Evolutionary conservation across 2,113 vertebrate genomes (phyloP).

Genomic region (Scopus umbretta): DNA sequence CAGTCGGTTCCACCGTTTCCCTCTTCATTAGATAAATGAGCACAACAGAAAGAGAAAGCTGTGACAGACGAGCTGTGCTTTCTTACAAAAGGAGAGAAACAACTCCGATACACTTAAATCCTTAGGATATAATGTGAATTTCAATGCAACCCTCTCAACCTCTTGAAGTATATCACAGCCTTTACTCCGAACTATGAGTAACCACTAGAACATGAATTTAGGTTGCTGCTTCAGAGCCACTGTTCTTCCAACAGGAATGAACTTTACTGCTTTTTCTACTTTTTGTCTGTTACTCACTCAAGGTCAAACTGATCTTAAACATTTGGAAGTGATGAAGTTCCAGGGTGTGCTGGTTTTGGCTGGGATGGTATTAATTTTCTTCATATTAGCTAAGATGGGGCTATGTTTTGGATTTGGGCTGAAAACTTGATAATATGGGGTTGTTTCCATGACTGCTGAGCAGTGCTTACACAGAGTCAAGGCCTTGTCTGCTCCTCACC

Average conservation of each 20-base stretch:
- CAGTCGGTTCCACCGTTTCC: rapidly evolving
- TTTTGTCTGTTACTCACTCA: neutral
- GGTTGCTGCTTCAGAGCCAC: neutral
- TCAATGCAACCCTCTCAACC: neutral
- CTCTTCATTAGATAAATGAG: neutral
- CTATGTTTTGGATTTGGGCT: too few relatives aligned
- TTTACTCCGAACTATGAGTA: neutral
- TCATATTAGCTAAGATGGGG: too few relatives aligned
- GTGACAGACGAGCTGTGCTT: neutral
- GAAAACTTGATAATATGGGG: too few relatives aligned
- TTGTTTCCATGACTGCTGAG: too few relatives aligned
- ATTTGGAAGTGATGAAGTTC: neutral
- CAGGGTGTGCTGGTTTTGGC: too few relatives aligned
- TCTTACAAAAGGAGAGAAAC: neutral
- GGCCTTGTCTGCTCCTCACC: too few relatives aligned
- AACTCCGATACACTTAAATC: neutral
- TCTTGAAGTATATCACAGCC: neutral
- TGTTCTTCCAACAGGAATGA: neutral
- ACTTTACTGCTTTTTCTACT: neutral
- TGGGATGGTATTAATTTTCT: too few relatives aligned
- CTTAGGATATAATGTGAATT: neutral
- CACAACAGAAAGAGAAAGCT: neutral
- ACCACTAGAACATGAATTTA: neutral
- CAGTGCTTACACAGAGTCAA: too few relatives aligned
- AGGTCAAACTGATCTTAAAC: neutral